Evolutionary conservation across 2,888 invertebrate species (phyloP).

Genomic region (Dasypolia templi): DNA sequence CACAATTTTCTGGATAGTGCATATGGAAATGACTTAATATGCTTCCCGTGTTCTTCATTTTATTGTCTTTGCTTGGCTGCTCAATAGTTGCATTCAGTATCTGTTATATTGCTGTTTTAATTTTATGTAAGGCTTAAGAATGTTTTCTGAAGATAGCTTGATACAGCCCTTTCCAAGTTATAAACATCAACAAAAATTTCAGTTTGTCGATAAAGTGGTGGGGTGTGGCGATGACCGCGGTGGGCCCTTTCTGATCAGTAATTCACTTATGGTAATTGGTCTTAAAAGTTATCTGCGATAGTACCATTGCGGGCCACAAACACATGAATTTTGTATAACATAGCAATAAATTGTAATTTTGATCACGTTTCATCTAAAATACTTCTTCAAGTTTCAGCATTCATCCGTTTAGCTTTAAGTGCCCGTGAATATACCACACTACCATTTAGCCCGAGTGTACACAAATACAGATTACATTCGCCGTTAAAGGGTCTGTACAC

Average conservation of each 20-base stretch:
- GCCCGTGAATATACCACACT: slow-evolving; percentile 32
- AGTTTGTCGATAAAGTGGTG: background rate
- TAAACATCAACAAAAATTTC: background rate
- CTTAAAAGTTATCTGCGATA: background rate
- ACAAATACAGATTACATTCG: slow-evolving; percentile 72
- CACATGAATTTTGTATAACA: background rate
- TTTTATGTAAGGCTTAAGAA: background rate
- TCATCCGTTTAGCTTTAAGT: slow-evolving; percentile 7
- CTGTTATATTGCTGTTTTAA: slow-evolving; percentile 9
- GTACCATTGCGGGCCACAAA: background rate
- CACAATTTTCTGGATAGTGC: slow-evolving; percentile 46
- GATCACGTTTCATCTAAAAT: slow-evolving; percentile 1
- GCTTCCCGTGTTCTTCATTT: slow-evolving; percentile 8
- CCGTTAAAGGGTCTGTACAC: slow-evolving; percentile 70
- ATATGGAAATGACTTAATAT: slow-evolving; percentile 50
- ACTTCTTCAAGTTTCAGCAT: background rate
- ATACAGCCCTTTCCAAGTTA: too few species aligned
- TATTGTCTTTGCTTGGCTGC: slow-evolving; percentile 23
- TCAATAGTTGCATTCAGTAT: background rate
- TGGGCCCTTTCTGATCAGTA: too few species aligned
- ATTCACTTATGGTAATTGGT: background rate
- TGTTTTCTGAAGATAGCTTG: background rate
- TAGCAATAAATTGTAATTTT: background rate
- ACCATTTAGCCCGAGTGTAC: slow-evolving; percentile 54
- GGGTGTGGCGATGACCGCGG: too few species aligned